Conservation (phyloP, 2,888 invertebrate genomes). For the Petrolisthes manimaculis region DNA sequence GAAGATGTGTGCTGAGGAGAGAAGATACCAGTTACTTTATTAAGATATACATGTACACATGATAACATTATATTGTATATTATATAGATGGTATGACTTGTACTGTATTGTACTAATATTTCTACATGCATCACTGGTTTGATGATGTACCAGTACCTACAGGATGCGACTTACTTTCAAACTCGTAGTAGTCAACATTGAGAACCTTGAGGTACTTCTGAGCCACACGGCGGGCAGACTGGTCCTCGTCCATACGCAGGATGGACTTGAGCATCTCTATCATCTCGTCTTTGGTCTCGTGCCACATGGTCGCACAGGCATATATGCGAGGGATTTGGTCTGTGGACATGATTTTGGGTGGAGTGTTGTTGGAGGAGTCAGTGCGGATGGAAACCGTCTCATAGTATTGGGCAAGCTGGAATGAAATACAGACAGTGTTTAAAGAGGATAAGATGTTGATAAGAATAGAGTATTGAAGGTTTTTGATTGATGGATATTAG, state of each 20-base stretch:
- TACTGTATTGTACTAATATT: too few relatives aligned
- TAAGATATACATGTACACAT: too few relatives aligned
- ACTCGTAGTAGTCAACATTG: conserved; percentile 74
- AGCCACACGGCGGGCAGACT: conserved; percentile 86
- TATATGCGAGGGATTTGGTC: conserved; percentile 94
- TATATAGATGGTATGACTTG: too few relatives aligned
- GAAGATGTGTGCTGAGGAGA: conserved; percentile 89
- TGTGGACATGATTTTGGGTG: conserved; percentile 80
- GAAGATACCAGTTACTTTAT: background rate
- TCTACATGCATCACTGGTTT: too few relatives aligned
- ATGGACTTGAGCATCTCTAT: conserved; percentile 90
- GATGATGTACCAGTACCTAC: too few relatives aligned
- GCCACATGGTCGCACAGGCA: conserved; percentile 99
- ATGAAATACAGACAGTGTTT: background rate
- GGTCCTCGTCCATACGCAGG: conserved; percentile 88
- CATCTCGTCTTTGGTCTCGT: conserved; percentile 93
- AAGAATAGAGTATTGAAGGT: background rate
- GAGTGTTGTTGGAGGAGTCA: conserved; percentile 80
- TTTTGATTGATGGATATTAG: too few relatives aligned
- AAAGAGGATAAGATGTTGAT: background rate
- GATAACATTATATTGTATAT: too few relatives aligned
- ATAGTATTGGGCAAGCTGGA: conserved; percentile 76
- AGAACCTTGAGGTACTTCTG: conserved; percentile 79
- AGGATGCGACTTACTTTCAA: conserved; percentile 70
- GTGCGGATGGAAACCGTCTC: conserved; percentile 94